Percentiles rank a stretch among this genome's conserved stretches.
Evolutionary conservation across 2,113 vertebrate genomes (phyloP).

Genomic region (Sylvilagus bachmani): DNA sequence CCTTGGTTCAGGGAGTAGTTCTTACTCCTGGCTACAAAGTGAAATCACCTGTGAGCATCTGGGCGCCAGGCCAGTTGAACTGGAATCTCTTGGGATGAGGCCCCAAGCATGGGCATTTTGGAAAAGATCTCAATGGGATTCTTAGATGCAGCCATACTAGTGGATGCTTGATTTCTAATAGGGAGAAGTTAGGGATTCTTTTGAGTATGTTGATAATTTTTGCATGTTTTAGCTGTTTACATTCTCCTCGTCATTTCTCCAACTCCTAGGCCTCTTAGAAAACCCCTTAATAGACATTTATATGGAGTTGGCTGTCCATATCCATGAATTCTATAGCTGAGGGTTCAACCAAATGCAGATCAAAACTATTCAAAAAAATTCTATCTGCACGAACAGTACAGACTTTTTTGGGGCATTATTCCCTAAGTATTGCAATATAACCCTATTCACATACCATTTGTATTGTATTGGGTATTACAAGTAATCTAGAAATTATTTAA

Average conservation of each 20-base stretch:
- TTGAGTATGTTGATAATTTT: neutral
- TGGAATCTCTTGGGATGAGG: neutral
- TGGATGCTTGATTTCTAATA: neutral
- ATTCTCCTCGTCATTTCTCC: neutral
- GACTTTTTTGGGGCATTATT: no score
- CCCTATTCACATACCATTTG: no score
- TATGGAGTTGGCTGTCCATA: neutral
- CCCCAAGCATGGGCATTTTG: neutral
- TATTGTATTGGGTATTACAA: no score
- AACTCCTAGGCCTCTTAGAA: neutral
- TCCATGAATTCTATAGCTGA: no score
- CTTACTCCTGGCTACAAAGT: neutral
- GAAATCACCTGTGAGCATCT: constrained; percentile 30
- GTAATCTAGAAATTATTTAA: no score
- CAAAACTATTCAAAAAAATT: no score
- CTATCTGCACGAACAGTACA: no score
- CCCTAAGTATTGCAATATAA: no score
- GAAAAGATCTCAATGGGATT: neutral
- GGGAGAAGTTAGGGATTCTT: neutral
- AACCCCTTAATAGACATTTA: neutral
- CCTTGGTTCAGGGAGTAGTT: neutral
- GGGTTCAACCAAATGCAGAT: no score
- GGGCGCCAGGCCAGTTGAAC: neutral
- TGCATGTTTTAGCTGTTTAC: neutral
- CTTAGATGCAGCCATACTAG: neutral